Conservation (phyloP, 2,113 vertebrate species). For the Bagarius yarrelli region DNA sequence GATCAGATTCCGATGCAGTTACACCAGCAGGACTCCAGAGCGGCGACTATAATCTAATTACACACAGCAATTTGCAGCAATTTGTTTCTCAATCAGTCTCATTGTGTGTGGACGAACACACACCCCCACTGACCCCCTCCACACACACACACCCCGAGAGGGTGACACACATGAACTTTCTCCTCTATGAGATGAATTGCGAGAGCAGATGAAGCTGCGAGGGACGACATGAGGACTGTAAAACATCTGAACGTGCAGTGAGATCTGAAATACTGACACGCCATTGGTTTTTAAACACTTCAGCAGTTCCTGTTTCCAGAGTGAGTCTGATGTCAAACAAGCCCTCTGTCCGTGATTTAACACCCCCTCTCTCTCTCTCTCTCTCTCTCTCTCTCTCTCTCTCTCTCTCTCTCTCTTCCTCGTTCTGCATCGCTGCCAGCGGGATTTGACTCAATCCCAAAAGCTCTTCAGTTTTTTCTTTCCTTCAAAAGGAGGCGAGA, state of each 20-base stretch:
- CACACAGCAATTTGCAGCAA: constrained; percentile 96
- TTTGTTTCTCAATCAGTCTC: constrained; percentile 98
- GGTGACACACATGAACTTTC: not conserved
- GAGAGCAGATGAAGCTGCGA: not conserved
- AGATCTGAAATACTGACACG: no score
- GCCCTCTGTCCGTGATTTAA: constrained; percentile 30
- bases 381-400: not conserved
- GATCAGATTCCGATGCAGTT: no score
- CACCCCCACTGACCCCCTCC: not conserved
- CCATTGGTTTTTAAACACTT: constrained; percentile 9
- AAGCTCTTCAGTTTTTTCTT: constrained; percentile 29
- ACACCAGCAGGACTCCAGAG: constrained; percentile 66
- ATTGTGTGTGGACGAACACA: constrained; percentile 81
- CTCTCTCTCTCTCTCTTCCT: not conserved
- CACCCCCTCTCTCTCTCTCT: not conserved
- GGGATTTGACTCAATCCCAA: constrained; percentile 22
- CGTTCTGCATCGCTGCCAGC: constrained; percentile 21
- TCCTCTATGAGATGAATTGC: not conserved
- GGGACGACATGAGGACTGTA: not conserved
- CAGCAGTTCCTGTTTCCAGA: not conserved
- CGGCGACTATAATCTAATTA: constrained; percentile 95
- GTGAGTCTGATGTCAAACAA: constrained; percentile 30
- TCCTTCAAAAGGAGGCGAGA: constrained; percentile 34
- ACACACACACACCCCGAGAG: constrained; percentile 50
- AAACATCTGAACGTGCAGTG: not conserved